Conservation (phyloP, 2,797 vertebrate genomes). For the Acomys russatus region DNA sequence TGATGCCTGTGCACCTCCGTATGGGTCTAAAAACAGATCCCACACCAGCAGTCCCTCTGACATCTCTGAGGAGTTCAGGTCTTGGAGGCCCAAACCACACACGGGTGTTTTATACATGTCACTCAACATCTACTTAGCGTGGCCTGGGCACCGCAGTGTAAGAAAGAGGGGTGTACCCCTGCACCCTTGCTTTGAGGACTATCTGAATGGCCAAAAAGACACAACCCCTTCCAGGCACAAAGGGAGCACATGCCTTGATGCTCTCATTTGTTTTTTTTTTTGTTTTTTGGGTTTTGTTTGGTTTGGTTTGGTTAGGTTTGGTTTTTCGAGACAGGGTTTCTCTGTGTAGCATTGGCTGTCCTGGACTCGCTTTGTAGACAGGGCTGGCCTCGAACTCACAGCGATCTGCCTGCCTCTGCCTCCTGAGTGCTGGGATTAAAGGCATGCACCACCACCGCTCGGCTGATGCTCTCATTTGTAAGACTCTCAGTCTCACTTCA, state of each 20-base stretch:
- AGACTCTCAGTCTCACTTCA: not conserved
- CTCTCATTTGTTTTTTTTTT: not conserved
- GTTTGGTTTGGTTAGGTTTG: too few species aligned
- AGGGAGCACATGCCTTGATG: not conserved
- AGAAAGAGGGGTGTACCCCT: accelerated
- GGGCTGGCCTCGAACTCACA: too few species aligned
- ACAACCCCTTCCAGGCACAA: not conserved
- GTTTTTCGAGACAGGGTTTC: too few species aligned
- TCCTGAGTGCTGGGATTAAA: too few species aligned
- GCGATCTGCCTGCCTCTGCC: too few species aligned
- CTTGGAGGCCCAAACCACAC: not conserved
- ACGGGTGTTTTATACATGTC: accelerated
- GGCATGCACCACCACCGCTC: too few species aligned
- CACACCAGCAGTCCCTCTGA: not conserved
- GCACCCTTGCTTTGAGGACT: not conserved
- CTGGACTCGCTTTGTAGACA: too few species aligned
- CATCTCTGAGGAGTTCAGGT: not conserved
- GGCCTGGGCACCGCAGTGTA: not conserved
- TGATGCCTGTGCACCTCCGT: not conserved
- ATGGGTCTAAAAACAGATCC: not conserved
- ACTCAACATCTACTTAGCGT: not conserved
- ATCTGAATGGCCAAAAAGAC: not conserved
- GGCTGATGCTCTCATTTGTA: not conserved
- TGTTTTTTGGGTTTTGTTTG: too few species aligned
- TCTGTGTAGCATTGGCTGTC: too few species aligned